Evolutionary conservation across 2,888 invertebrate species (phyloP).

Genomic region (Lapara coniferarum): DNA sequence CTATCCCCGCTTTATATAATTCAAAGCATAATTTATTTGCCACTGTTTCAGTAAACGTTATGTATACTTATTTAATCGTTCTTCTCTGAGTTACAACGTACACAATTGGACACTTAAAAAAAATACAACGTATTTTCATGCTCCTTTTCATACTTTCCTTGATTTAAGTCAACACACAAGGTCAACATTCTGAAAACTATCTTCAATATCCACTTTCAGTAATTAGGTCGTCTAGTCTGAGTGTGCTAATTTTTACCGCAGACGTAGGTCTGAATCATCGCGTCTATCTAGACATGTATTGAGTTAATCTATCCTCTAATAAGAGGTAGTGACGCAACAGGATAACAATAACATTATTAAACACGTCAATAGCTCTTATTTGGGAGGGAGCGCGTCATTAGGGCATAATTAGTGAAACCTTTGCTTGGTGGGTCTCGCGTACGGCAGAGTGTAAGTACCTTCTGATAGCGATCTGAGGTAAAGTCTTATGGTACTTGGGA

Average conservation of each 20-base stretch:
- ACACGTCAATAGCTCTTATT: constrained; percentile 44
- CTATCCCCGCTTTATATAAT: too few relatives aligned
- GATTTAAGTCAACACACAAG: not conserved
- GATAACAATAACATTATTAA: constrained; percentile 43
- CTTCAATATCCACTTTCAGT: not conserved
- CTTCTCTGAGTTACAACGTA: too few relatives aligned
- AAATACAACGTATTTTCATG: not conserved
- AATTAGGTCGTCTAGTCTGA: constrained; percentile 4
- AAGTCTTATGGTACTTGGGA: too few relatives aligned
- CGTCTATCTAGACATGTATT: constrained; percentile 21
- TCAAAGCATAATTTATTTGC: too few relatives aligned
- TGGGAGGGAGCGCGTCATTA: constrained; percentile 26
- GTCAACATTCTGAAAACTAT: not conserved
- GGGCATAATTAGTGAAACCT: not conserved
- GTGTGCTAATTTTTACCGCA: constrained; percentile 14
- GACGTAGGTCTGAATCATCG: not conserved
- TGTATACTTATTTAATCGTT: too few relatives aligned
- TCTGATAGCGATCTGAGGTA: too few relatives aligned
- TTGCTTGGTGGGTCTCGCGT: too few relatives aligned
- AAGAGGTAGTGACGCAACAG: constrained; percentile 26
- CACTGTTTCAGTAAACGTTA: too few relatives aligned
- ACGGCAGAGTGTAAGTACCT: too few relatives aligned
- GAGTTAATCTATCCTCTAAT: constrained; percentile 26
- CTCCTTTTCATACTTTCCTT: too few relatives aligned
- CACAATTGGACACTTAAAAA: too few relatives aligned